phyloP scores from a whole-genome alignment of 2,888 invertebrate genomes.

The Glaucopsyche alexis region DNA sequence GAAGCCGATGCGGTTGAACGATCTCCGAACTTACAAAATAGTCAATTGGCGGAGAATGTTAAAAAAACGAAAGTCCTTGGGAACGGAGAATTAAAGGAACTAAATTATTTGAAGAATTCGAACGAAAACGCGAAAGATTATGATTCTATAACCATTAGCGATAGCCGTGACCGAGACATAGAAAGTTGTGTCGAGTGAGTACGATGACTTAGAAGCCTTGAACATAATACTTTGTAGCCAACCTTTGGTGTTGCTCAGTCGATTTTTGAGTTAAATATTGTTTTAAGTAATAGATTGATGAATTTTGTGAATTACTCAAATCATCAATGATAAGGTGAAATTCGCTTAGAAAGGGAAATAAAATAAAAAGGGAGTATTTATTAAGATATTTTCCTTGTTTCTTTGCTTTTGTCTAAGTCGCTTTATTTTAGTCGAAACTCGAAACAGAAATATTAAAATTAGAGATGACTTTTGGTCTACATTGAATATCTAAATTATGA shows the following conservation, averaged over 20 bases:
- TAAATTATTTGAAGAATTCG: conserved; percentile 29
- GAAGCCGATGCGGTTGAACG: conserved; percentile 34
- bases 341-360: not conserved
- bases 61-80: conserved; percentile 34
- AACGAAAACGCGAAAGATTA: conserved; percentile 7
- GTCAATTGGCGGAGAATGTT: conserved; percentile 30
- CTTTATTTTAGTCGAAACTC: too few species aligned
- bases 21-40: conserved; percentile 34
- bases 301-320: not conserved
- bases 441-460: too few species aligned
- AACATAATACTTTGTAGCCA: not conserved
- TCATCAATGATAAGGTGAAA: not conserved
- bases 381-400: too few species aligned
- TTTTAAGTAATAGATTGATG: not conserved
- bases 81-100: conserved; percentile 33
- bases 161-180: conserved; percentile 17
- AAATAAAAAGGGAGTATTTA: too few species aligned
- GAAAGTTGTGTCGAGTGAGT: conserved; percentile 23
- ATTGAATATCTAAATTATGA: too few species aligned
- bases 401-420: too few species aligned
- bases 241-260: not conserved
- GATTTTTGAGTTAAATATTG: too few species aligned
- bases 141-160: not conserved
- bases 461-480: too few species aligned
- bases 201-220: conserved; percentile 18